These are phyloP conservation scores for Caenorhabditis imperialis DNA, from an alignment of 2,888 invertebrate species.

Conservation along the genomic window DNA sequence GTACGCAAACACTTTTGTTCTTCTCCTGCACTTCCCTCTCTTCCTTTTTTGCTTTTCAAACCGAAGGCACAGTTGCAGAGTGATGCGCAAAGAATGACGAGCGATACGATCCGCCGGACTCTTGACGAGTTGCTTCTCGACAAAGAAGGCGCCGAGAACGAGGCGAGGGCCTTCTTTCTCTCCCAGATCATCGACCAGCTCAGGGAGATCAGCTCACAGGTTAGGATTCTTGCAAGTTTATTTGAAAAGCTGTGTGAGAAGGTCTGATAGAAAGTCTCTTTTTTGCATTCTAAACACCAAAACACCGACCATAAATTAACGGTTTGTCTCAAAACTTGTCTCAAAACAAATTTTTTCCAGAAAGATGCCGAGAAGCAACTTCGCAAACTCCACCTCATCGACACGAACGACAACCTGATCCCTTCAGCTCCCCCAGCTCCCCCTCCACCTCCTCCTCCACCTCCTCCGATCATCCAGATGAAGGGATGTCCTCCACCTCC, in stretches of 20 bases:
- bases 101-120: conserved; percentile 43
- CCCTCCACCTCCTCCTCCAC: conserved; percentile 3
- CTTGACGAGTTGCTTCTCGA: conserved; percentile 38
- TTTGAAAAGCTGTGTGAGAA: too few relatives aligned
- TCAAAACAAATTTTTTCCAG: conserved; percentile 13
- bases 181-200: conserved; percentile 35
- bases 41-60: neutral
- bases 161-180: conserved; percentile 35
- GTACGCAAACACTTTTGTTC: neutral
- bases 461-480: neutral
- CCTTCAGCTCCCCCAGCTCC: neutral
- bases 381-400: conserved; percentile 34
- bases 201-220: conserved; percentile 31
- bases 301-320: too few relatives aligned
- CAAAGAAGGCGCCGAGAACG: conserved; percentile 22
- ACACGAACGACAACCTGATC: conserved; percentile 48
- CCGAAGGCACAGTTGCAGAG: too few relatives aligned
- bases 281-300: too few relatives aligned
- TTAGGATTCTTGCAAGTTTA: neutral
- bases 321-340: neutral
- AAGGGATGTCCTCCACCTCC: neutral
- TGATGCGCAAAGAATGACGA: conserved; percentile 49
- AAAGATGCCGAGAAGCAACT: conserved; percentile 46
- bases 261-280: too few relatives aligned
- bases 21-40: neutral